Percentiles rank a stretch among this genome's conserved stretches.
These are phyloP conservation scores for Habropoda laboriosa DNA, from an alignment of 1,140 invertebrate genomes.

Conservation along the genomic window DNA sequence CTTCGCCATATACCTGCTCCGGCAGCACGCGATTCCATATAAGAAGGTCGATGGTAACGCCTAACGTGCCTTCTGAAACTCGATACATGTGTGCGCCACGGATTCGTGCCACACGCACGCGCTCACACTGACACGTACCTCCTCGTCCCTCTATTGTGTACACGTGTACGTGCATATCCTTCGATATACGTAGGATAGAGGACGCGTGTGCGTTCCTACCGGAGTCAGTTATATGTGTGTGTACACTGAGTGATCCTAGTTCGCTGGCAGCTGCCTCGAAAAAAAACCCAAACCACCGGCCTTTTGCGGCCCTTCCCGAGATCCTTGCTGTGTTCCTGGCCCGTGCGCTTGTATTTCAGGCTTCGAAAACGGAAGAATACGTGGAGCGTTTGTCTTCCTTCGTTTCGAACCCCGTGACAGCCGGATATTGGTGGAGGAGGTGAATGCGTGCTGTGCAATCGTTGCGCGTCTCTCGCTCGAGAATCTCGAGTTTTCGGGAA, in stretches of 20 bases:
- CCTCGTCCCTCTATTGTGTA: slow-evolving; percentile 1
- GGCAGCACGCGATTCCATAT: slow-evolving; percentile 66
- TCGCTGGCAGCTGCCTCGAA: slow-evolving; percentile 55
- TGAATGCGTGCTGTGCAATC: neutral
- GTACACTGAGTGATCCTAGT: slow-evolving; percentile 44
- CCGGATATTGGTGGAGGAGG: slow-evolving; percentile 27
- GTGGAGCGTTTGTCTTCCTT: slow-evolving; percentile 13
- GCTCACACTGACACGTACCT: neutral
- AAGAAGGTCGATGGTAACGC: slow-evolving; percentile 62
- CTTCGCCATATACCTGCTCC: slow-evolving; percentile 38
- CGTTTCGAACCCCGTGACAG: slow-evolving; percentile 33
- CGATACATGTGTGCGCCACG: slow-evolving; percentile 48
- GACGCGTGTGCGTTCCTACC: too few relatives aligned
- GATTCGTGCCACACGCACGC: slow-evolving; percentile 42
- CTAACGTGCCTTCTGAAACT: slow-evolving; percentile 67
- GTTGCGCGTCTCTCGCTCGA: too few relatives aligned
- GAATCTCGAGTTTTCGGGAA: neutral
- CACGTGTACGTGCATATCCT: neutral
- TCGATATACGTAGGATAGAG: too few relatives aligned
- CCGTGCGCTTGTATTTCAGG: slow-evolving; percentile 27
- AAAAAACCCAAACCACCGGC: slow-evolving; percentile 44
- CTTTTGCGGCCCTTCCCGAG: slow-evolving; percentile 22
- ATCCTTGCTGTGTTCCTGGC: slow-evolving; percentile 6
- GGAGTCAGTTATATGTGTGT: neutral
- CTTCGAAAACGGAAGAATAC: slow-evolving; percentile 37